phyloP scores from a whole-genome alignment of 2,113 vertebrate genomes.

The Cynopterus brachyotis region DNA sequence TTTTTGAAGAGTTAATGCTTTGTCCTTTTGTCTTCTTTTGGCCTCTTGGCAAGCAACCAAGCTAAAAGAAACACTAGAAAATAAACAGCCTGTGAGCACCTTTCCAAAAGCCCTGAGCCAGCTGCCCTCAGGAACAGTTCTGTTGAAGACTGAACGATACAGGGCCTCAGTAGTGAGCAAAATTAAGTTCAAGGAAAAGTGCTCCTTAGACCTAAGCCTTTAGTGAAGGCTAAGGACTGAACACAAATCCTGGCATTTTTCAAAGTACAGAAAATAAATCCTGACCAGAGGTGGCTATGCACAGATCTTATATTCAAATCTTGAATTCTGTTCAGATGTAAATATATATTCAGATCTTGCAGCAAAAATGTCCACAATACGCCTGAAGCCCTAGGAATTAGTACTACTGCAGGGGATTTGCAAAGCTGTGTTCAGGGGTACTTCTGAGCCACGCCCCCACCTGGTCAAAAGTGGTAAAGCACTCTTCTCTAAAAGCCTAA shows the following conservation, averaged over 20 bases:
- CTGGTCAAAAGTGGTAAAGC: conserved; percentile 22
- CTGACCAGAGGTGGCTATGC: neutral
- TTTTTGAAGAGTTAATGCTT: neutral
- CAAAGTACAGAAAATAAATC: neutral
- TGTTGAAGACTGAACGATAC: neutral
- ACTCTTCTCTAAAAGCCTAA: neutral
- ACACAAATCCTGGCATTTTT: conserved; percentile 19
- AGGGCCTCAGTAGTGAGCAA: neutral
- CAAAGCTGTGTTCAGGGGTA: neutral
- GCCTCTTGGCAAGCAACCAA: neutral
- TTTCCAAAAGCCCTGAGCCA: neutral
- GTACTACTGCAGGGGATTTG: neutral
- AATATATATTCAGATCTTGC: neutral
- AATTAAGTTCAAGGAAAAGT: neutral
- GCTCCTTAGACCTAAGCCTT: neutral
- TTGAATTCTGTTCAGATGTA: neutral
- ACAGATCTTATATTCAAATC: neutral
- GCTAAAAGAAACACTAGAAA: neutral
- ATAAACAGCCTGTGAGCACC: neutral
- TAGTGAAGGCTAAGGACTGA: neutral
- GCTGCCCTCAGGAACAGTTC: neutral
- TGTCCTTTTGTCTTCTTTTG: neutral
- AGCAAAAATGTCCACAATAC: neutral
- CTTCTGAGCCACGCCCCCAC: neutral
- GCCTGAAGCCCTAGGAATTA: neutral